These are phyloP conservation scores for Plectrocnemia conspersa DNA, from an alignment of 1,140 invertebrate species.

Conservation along the genomic window DNA sequence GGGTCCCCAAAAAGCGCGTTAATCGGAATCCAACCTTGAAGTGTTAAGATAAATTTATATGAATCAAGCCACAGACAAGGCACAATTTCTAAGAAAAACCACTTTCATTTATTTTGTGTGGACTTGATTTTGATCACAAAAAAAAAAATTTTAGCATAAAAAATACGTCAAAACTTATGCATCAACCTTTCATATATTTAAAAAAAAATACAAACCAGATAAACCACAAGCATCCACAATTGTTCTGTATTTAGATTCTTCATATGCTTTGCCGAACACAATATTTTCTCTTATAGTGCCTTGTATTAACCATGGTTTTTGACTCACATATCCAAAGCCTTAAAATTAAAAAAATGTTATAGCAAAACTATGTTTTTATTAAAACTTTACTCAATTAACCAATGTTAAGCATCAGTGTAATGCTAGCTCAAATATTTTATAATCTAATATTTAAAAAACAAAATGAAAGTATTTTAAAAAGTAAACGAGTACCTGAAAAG, in stretches of 20 bases:
- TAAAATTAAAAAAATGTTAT: conserved; percentile 34
- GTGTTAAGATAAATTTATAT: no score
- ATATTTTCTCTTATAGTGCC: conserved; percentile 91
- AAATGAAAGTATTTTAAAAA: background rate
- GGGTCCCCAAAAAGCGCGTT: no score
- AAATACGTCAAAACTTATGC: no score
- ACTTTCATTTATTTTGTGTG: no score
- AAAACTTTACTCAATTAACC: background rate
- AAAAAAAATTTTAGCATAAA: background rate
- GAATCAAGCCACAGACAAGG: no score
- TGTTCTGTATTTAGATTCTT: conserved; percentile 68
- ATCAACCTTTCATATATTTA: no score
- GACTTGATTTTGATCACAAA: no score
- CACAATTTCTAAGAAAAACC: no score
- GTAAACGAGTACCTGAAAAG: conserved; percentile 51
- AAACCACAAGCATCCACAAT: conserved; percentile 83
- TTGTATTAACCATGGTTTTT: conserved; percentile 88
- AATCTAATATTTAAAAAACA: background rate
- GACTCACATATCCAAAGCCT: conserved; percentile 84
- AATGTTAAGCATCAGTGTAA: background rate
- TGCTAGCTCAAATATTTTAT: background rate
- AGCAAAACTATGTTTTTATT: background rate
- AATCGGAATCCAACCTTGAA: no score
- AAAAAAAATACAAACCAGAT: conserved; percentile 58
- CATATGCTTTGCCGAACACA: conserved; percentile 79